A percentile compares a stretch with the other conserved stretches of the same genome.
Evolutionary conservation across 1,140 invertebrate genomes (phyloP).

Genomic region (Pantala flavescens): DNA sequence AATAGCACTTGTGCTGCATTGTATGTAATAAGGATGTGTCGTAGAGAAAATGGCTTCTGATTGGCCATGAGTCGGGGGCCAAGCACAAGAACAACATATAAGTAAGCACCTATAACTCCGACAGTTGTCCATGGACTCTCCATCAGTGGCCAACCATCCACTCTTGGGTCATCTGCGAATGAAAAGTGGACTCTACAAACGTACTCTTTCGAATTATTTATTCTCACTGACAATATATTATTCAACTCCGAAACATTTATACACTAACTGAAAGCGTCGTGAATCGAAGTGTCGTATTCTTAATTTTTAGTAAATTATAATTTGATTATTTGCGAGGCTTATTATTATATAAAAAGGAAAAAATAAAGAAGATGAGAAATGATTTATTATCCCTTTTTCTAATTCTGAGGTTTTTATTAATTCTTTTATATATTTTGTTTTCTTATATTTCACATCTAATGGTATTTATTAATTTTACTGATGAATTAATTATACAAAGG

Average conservation of each 20-base stretch:
- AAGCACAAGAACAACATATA: slow-evolving; percentile 66
- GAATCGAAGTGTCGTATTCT: too few relatives aligned
- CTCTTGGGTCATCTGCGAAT: slow-evolving; percentile 55
- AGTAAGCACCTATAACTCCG: slow-evolving; percentile 65
- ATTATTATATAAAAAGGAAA: too few relatives aligned
- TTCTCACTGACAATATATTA: neutral
- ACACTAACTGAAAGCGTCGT: too few relatives aligned
- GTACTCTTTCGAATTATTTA: slow-evolving; percentile 15
- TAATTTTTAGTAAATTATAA: too few relatives aligned
- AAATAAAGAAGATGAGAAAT: too few relatives aligned
- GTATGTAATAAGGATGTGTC: slow-evolving; percentile 70
- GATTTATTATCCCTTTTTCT: too few relatives aligned
- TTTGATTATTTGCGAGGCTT: too few relatives aligned
- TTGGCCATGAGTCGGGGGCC: slow-evolving; percentile 82
- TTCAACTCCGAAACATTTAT: neutral
- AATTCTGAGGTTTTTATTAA: too few relatives aligned
- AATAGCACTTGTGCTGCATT: slow-evolving; percentile 82
- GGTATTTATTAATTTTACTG: too few relatives aligned
- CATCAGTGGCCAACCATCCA: slow-evolving; percentile 85
- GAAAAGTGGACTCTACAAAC: slow-evolving; percentile 32
- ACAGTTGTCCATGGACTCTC: slow-evolving; percentile 77
- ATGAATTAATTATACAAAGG: too few relatives aligned
- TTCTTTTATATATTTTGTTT: too few relatives aligned
- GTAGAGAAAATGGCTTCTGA: slow-evolving; percentile 73
- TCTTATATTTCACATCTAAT: too few relatives aligned